Percentiles rank a stretch among this genome's conserved stretches.
phyloP scores from a whole-genome alignment of 2,888 invertebrate genomes.

The Salticus scenicus region DNA sequence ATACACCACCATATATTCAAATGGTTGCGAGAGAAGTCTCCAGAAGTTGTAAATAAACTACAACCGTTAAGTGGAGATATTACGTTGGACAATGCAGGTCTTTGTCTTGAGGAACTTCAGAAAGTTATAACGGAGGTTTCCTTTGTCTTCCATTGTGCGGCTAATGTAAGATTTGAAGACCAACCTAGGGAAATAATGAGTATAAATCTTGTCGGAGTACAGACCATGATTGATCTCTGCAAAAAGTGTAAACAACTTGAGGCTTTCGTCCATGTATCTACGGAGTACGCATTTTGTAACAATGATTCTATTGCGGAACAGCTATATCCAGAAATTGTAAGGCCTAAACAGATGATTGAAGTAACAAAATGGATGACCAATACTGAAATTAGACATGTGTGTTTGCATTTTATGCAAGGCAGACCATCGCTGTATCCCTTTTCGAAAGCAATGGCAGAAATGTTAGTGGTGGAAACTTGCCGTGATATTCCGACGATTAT shows the following conservation, averaged over 20 bases:
- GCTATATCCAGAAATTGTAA: slow-evolving; percentile 78
- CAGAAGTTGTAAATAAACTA: slow-evolving; percentile 74
- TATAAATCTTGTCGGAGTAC: slow-evolving; percentile 54
- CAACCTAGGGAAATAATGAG: slow-evolving; percentile 76
- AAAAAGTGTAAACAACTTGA: slow-evolving; percentile 22
- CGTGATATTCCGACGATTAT: slow-evolving; percentile 84
- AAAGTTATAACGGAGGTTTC: slow-evolving; percentile 75
- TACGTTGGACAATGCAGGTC: slow-evolving; percentile 75
- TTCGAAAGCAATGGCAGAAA: slow-evolving; percentile 90
- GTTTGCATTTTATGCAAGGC: slow-evolving; percentile 76
- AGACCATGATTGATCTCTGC: slow-evolving; percentile 44
- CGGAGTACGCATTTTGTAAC: slow-evolving; percentile 84
- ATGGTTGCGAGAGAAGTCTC: slow-evolving; percentile 52
- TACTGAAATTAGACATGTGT: slow-evolving; percentile 76
- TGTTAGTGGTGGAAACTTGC: slow-evolving; percentile 83
- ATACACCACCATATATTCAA: slow-evolving; percentile 71
- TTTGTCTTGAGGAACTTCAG: slow-evolving; percentile 75
- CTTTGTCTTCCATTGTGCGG: slow-evolving; percentile 79
- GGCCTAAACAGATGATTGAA: slow-evolving; percentile 21
- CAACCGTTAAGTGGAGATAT: slow-evolving; percentile 76
- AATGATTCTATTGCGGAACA: slow-evolving; percentile 81
- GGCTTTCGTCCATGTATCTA: slow-evolving; percentile 82
- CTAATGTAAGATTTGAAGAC: slow-evolving; percentile 79
- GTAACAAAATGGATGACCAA: slow-evolving; percentile 77
- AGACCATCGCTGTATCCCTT: slow-evolving; percentile 94